Base-by-base conservation (phyloP, 2,888 invertebrate species). In the Mycalesis mineus region DNA sequence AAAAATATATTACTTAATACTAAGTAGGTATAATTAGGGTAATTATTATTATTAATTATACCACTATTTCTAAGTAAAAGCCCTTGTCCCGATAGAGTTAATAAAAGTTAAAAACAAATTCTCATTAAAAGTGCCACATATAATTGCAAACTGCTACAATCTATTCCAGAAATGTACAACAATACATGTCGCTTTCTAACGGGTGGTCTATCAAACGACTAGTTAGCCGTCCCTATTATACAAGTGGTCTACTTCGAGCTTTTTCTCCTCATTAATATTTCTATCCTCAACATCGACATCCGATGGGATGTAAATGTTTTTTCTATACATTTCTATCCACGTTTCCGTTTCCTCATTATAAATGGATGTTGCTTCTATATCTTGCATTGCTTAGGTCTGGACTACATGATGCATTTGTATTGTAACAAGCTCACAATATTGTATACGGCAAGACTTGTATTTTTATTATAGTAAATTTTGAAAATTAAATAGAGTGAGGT, bases 291-390 rank as follows among this genome's bases (percentile, higher is more conserved):
- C 50, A 54, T 31, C 39, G 41, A 65, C 51, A 57, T 63, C 60
- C 61, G 61, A 62, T 49, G 61, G 58, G 58, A 58, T 53, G 57
- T 58, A 42, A 52, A 42, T 42, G 33, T 57, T 28, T 53, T 22
- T 42, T 57, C 31, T 57, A 50, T 56, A 50, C 48, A 47, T 57
- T 55, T 53, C 60, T 51, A 53, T 58, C 41, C 45, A 55, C 45
- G 60, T 77, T 74, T 83, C 76, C 80, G 79, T 74, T 82, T 79
- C 70, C 72, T 70, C 67, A 67, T 68, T 73, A 67, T 68, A 70
- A 67, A 71, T 73, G 70, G 69, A 70, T 64, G 64, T 69, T 68
- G 67, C 68, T 68, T 60, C 64, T 54, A 63, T 58, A 58, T 64
- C 64, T 70, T 45, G 64, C 63, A 62, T 67, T 64, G 63, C 61